A percentile compares a stretch with the other conserved stretches of the same genome.
phyloP scores from a whole-genome alignment of 2,113 vertebrate genomes.

The Telmatochromis sp. region DNA sequence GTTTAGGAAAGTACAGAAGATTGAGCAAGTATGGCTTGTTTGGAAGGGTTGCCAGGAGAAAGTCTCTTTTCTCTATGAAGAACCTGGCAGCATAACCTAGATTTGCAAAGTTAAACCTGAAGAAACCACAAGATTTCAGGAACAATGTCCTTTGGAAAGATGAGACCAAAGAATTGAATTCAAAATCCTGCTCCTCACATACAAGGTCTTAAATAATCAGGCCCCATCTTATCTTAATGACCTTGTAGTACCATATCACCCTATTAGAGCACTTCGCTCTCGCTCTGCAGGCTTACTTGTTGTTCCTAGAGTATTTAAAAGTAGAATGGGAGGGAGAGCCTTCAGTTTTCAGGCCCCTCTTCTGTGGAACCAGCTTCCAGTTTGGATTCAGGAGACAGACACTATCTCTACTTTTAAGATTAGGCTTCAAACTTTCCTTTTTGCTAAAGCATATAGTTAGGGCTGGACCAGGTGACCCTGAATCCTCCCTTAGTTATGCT shows the following conservation, averaged over 20 bases:
- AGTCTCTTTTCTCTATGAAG: rapidly evolving
- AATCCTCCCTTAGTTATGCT: too few relatives aligned
- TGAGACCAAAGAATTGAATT: neutral
- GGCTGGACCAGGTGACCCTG: too few relatives aligned
- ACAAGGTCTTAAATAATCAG: neutral
- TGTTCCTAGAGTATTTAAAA: neutral
- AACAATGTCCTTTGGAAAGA: neutral
- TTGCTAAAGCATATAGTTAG: too few relatives aligned
- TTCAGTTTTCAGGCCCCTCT: neutral
- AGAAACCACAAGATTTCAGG: neutral
- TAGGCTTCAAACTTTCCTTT: rapidly evolving
- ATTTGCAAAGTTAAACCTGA: neutral
- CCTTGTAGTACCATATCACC: neutral
- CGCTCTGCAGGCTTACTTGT: neutral
- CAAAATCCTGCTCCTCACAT: neutral
- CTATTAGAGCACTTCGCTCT: rapidly evolving
- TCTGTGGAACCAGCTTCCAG: neutral
- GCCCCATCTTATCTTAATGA: rapidly evolving
- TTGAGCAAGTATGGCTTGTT: neutral
- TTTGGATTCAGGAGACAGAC: neutral
- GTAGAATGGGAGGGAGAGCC: neutral
- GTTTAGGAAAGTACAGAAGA: rapidly evolving
- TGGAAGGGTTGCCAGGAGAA: neutral
- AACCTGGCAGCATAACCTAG: neutral
- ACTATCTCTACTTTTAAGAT: neutral